These are phyloP conservation scores for Acrossocheilus fasciatus DNA, from an alignment of 2,797 vertebrate genomes.

Conservation along the genomic window DNA sequence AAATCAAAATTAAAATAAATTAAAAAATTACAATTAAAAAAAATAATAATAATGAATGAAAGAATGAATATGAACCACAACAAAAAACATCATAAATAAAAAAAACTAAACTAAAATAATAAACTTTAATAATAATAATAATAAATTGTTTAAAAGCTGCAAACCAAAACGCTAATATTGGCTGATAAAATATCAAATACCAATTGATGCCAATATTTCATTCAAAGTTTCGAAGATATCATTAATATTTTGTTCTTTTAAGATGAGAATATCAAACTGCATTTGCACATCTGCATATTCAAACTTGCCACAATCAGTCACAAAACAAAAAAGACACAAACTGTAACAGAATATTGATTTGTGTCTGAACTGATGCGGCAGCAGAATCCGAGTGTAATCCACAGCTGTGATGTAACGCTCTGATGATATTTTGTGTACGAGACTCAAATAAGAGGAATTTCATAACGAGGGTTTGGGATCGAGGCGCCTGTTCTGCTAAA, in stretches of 20 bases:
- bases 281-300: neutral
- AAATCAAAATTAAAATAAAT: too few relatives aligned
- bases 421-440: neutral
- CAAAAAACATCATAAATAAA: neutral
- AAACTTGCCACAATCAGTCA: neutral
- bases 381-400: neutral
- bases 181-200: neutral
- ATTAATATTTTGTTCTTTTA: neutral
- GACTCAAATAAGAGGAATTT: neutral
- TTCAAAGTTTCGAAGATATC: too few relatives aligned
- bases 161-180: neutral
- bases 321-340: neutral
- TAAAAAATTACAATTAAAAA: too few relatives aligned
- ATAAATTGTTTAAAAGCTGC: neutral
- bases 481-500: neutral
- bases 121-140: neutral
- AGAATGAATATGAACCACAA: too few relatives aligned
- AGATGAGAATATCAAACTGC: neutral
- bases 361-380: neutral
- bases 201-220: neutral
- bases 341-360: neutral
- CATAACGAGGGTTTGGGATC: neutral
- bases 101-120: neutral
- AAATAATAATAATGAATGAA: too few relatives aligned
- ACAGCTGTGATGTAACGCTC: neutral